Percentiles rank a stretch among this genome's conserved stretches.
Conservation (phyloP, 2,797 vertebrate genomes). For the Argentina silus region DNA sequence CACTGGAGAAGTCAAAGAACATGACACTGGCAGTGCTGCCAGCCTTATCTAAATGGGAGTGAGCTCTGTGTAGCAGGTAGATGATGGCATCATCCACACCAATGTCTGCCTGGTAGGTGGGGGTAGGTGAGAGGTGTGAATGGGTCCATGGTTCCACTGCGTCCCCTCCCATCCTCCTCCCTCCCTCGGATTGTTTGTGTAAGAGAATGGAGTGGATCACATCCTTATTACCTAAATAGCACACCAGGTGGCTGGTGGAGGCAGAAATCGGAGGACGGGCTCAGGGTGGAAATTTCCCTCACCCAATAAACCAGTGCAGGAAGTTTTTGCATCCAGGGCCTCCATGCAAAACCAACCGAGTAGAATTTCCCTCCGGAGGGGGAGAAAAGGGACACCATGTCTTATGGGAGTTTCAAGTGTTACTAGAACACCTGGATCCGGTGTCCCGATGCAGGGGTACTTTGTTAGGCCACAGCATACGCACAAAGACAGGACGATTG, state of each 20-base stretch:
- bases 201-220: background rate
- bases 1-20: no score
- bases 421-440: slow-evolving; percentile 63
- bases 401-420: slow-evolving; percentile 59
- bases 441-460: slow-evolving; percentile 68
- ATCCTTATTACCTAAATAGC: no score
- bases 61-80: no score
- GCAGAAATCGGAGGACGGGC: no score
- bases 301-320: slow-evolving; percentile 29
- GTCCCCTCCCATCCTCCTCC: no score
- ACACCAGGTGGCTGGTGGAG: no score
- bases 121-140: no score
- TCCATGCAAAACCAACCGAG: slow-evolving; percentile 26
- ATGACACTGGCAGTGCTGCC: no score
- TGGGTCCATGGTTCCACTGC: background rate
- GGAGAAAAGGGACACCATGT: slow-evolving; percentile 66
- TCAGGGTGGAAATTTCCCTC: slow-evolving; percentile 39
- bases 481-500: slow-evolving; percentile 29
- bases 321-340: slow-evolving; percentile 1
- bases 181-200: background rate
- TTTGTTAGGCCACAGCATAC: slow-evolving; percentile 59
- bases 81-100: no score
- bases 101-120: no score
- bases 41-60: no score
- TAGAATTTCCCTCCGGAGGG: slow-evolving; percentile 60